A percentile compares a stretch with the other conserved stretches of the same genome.
Conservation (phyloP, 2,797 vertebrate genomes). For the Hemitrygon akajei region DNA sequence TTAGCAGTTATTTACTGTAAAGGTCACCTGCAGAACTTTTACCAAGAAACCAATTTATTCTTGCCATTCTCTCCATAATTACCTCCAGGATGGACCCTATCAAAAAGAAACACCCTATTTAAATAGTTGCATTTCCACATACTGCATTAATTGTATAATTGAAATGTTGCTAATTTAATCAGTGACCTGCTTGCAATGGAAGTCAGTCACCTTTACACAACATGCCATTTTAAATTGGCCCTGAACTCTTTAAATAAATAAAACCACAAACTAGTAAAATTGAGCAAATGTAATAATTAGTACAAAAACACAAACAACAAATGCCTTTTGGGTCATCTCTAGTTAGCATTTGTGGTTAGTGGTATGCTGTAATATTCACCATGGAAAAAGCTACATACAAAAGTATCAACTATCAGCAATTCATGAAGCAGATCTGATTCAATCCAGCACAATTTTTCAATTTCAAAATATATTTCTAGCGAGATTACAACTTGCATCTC, state of each 20-base stretch:
- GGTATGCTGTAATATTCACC: background rate
- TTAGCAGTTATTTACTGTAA: background rate
- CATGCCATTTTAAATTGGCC: background rate
- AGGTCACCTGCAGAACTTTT: slow-evolving; percentile 2
- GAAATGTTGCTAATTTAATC: slow-evolving; percentile 15
- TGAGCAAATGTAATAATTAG: background rate
- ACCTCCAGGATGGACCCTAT: too few relatives aligned
- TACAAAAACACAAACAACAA: background rate
- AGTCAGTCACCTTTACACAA: background rate
- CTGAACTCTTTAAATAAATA: background rate
- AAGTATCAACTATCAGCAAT: background rate
- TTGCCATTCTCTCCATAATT: background rate
- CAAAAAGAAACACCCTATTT: background rate
- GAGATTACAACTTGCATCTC: background rate
- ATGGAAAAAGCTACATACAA: background rate
- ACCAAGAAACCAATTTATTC: background rate
- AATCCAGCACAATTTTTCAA: background rate
- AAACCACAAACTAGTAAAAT: background rate
- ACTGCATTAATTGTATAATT: background rate
- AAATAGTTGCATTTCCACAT: background rate
- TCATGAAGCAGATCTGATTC: background rate
- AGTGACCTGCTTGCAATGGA: background rate
- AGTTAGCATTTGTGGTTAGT: background rate
- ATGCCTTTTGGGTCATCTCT: background rate
- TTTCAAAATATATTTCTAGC: background rate